A percentile compares a stretch with the other conserved stretches of the same genome.
Conservation (phyloP, 2,113 vertebrate species). For the Thamnophis sirtalis region DNA sequence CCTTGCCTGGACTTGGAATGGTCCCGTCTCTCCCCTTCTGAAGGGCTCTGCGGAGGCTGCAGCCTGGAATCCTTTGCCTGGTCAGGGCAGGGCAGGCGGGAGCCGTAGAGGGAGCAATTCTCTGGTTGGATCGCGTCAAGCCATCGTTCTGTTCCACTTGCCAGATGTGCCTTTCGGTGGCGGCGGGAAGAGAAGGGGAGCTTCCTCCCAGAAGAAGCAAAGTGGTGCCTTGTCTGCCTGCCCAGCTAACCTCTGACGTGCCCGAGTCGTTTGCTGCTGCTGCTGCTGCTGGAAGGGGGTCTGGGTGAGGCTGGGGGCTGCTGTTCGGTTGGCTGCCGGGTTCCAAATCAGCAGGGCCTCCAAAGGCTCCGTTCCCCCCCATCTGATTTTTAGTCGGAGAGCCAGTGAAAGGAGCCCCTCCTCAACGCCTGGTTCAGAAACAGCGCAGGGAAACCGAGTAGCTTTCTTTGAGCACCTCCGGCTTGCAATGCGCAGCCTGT, state of each 20-base stretch:
- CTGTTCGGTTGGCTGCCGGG: not conserved
- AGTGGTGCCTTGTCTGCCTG: not conserved
- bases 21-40: not conserved
- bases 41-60: not conserved
- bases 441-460: not conserved
- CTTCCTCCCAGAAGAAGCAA: not conserved
- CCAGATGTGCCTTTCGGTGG: constrained; percentile 15
- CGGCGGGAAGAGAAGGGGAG: not conserved
- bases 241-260: accelerated
- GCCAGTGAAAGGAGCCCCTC: not conserved
- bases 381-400: not conserved
- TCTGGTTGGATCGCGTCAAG: not conserved
- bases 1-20: not conserved
- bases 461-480: not conserved
- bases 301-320: not conserved
- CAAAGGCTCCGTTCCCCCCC: not conserved
- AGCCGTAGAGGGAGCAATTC: not conserved
- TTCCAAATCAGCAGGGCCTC: not conserved
- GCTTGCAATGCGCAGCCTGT: not conserved
- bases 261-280: not conserved
- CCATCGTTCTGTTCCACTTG: not conserved
- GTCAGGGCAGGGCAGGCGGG: not conserved
- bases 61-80: not conserved
- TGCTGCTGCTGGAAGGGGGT: too few relatives aligned
- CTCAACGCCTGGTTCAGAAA: not conserved